Base-by-base conservation (phyloP, 2,797 vertebrate genomes). In the Orestias chungarensis region DNA sequence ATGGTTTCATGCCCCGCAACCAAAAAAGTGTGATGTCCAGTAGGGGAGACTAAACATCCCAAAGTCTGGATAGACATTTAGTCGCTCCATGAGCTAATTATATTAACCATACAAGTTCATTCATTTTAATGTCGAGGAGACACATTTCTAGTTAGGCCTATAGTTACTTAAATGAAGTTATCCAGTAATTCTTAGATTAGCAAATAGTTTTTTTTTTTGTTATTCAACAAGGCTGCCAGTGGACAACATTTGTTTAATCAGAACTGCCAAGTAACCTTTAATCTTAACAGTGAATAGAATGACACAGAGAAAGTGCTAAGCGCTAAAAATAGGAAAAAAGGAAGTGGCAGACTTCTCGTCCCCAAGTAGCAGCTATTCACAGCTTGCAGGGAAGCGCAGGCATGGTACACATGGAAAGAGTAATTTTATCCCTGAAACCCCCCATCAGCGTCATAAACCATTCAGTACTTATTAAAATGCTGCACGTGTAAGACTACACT, bases 361-460 rank as follows among this genome's bases (percentile, higher is more conserved):
- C 87, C 79, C 79, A 83, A 76, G 82, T 75, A 84, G 49, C 59
- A 65, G 82, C 91, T 93, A 93, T 92, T 91, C 87, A 90, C 93
- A 93, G 92, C 85, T 84, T 61, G 73, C 71, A 68, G 66, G 75
- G 75, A 83, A 85, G 80, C 81, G 72, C 46, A 44, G 73, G 77
- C 78, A 73, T 64, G 71, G 74, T 68, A 67, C 44, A 79, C 55
- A 85, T 74, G 78, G 85, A 77, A 67, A 66, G 71, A 64, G 77
- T 89, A 90, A 91, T 92, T 90, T 89, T 91, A 88, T 83, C 90
- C 83, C 50, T 81, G 81, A 85, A 85, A 79, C 71, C 74, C n/a
- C 75, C 78, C 47, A 70, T 73, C 10, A 29, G 74, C 47, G 52
- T 75, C 83, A 87, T 85, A 83, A 88, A 87, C 79, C 81, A 84